Evolutionary conservation across 2,888 invertebrate species (phyloP).

Genomic region (Ethmia dodecea): DNA sequence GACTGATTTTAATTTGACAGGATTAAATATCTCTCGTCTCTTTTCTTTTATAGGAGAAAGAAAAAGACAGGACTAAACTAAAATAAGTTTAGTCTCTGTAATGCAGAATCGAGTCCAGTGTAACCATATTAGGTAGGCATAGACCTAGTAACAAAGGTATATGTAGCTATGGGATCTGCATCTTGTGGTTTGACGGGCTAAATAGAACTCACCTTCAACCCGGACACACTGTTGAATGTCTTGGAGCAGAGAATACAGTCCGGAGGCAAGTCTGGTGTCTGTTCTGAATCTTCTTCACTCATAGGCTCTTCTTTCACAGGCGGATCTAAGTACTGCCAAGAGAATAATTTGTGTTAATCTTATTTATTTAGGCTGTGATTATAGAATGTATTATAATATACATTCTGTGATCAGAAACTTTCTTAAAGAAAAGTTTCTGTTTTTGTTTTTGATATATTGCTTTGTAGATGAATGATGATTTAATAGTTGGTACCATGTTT

Average conservation of each 20-base stretch:
- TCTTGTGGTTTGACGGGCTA: no score
- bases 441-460: not conserved
- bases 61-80: no score
- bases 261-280: constrained; percentile 36
- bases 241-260: constrained; percentile 60
- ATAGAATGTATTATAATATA: not conserved
- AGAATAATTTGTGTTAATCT: not conserved
- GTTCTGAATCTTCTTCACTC: constrained; percentile 36
- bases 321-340: constrained; percentile 23
- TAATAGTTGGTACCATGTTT: not conserved
- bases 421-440: not conserved
- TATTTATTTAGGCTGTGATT: no score
- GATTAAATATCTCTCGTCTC: no score
- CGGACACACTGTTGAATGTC: constrained; percentile 47
- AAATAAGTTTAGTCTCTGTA: no score
- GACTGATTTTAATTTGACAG: no score
- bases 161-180: no score
- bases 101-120: no score
- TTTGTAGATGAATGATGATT: not conserved
- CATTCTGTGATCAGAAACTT: not conserved
- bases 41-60: no score
- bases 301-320: constrained; percentile 47
- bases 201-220: constrained; percentile 60
- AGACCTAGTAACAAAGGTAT: no score
- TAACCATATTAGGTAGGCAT: no score